phyloP scores from a whole-genome alignment of 2,113 vertebrate species.

The Mustela nigripes region DNA sequence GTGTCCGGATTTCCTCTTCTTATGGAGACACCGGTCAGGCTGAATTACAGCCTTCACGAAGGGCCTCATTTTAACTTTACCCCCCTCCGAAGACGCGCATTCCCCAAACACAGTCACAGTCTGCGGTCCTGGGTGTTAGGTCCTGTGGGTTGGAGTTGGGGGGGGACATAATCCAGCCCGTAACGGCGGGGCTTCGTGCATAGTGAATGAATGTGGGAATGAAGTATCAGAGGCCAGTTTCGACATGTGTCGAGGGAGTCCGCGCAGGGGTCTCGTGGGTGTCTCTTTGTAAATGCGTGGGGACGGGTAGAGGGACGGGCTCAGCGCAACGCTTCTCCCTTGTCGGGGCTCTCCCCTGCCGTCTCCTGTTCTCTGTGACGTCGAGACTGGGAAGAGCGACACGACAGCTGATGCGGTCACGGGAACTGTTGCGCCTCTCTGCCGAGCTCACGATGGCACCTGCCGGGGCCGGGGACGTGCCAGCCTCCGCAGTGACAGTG shows the following conservation, averaged over 20 bases:
- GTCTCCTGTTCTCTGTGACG: slow-evolving; percentile 80
- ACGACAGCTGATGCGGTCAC: slow-evolving; percentile 85
- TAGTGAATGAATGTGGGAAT: not conserved
- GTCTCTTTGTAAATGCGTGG: not conserved
- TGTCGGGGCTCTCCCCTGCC: slow-evolving; percentile 72
- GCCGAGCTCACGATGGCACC: slow-evolving; percentile 52
- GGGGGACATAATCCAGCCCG: not conserved
- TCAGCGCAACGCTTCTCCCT: not conserved
- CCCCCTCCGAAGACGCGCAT: too few relatives aligned
- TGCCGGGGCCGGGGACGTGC: slow-evolving; percentile 53
- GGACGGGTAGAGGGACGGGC: not conserved
- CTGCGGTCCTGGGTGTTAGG: not conserved
- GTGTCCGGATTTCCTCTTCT: not conserved
- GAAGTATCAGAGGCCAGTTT: not conserved
- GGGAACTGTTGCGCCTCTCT: slow-evolving; percentile 72
- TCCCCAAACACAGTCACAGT: not conserved
- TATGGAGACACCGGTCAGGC: not conserved
- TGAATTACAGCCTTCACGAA: not conserved
- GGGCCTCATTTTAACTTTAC: not conserved
- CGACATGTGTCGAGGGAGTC: fast-evolving
- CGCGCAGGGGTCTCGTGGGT: not conserved
- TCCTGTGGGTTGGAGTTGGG: not conserved
- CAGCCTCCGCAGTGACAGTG: slow-evolving; percentile 72
- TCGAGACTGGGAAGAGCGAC: slow-evolving; percentile 66
- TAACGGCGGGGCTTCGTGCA: not conserved